A percentile compares a stretch with the other conserved stretches of the same genome.
Evolutionary conservation across 2,888 invertebrate genomes (phyloP).

Genomic region (Campoplex capitator): DNA sequence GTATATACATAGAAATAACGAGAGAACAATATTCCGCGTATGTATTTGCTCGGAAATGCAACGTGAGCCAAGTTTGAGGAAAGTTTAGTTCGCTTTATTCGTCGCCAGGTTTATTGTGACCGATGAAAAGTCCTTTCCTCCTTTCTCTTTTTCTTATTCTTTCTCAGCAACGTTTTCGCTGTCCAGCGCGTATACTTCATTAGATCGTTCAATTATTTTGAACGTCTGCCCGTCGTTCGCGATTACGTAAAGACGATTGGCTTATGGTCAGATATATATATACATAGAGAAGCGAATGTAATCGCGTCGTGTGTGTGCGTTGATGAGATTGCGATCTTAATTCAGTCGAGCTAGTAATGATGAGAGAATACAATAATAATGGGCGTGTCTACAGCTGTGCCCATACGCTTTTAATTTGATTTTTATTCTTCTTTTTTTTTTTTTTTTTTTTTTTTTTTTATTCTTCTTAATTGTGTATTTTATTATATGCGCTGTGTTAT

Average conservation of each 20-base stretch:
- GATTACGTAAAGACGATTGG: slow-evolving; percentile 37
- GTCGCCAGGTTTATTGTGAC: neutral
- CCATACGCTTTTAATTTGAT: neutral
- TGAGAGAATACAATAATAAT: slow-evolving; percentile 56
- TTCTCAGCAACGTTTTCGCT: neutral
- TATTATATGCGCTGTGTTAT: neutral
- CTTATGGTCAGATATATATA: neutral
- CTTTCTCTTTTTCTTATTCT: slow-evolving; percentile 58
- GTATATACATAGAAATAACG: slow-evolving; percentile 19
- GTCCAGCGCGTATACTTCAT: slow-evolving; percentile 23
- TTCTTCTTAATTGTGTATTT: neutral
- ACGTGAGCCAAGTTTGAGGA: slow-evolving; percentile 32
- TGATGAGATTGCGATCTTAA: slow-evolving; percentile 57
- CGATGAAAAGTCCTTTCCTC: slow-evolving; percentile 57
- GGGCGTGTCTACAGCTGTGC: slow-evolving; percentile 37
- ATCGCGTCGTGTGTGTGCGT: slow-evolving; percentile 16
- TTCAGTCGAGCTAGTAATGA: slow-evolving; percentile 33
- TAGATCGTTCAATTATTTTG: slow-evolving; percentile 28
- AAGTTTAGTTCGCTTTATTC: slow-evolving; percentile 15
- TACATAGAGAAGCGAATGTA: slow-evolving; percentile 24
- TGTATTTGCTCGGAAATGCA: slow-evolving; percentile 25
- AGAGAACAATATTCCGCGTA: slow-evolving; percentile 36
- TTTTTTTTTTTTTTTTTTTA: neutral
- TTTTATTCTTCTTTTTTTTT: neutral
- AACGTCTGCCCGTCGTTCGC: slow-evolving; percentile 24